Base-by-base conservation (phyloP, 1,140 invertebrate species). In the Euglossa dilemma region DNA sequence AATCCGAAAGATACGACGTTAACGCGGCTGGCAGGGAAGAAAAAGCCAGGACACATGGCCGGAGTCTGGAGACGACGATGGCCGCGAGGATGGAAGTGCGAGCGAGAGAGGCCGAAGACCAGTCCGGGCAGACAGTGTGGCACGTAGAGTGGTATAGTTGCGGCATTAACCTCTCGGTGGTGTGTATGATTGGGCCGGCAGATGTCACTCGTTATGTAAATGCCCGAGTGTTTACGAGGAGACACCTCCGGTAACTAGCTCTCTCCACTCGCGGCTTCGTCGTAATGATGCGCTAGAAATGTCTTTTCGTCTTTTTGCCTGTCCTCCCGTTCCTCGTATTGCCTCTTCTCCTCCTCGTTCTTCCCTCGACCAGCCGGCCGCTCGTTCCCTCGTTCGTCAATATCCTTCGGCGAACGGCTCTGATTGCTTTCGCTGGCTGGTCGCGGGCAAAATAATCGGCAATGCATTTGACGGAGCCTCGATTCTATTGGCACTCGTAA, bases 181-280 rank as follows among this genome's bases (percentile, higher is more conserved):
- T 84, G 85, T 90, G 87, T 92, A 91, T 92, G 90, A 93, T 93
- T 92, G 93, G 90, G 82, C 87, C 84, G 80, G 90, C 90, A 91
- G 91, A 93, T 94, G 93, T 94, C 93, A 94, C 92, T 94, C 90
- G 91, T 94, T 94, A 93, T 93, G 92, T 92, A 94, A 94, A 93
- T 92, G 90, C 67, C 82, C 54, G 74, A 91, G 90, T 93, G 91
- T 93, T 93, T 93, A 93, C 91, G 91, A 93, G 92, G 87, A 90
- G 90, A 93, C 92, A 92, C 90, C 89, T 91, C 85, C 83, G 75
- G 87, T 91, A 91, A 90, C 91, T 90, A 91, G 83, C 85, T 87
- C 86, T 88, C 86, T 86, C 75, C 86, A 80, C 84, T 87, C 85
- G 84, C 83, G 76, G 87, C 85, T 84, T 45, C 43, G 73, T 59